These are phyloP conservation scores for Colinus virginianus DNA, from an alignment of 2,113 vertebrate species.

Conservation along the genomic window DNA sequence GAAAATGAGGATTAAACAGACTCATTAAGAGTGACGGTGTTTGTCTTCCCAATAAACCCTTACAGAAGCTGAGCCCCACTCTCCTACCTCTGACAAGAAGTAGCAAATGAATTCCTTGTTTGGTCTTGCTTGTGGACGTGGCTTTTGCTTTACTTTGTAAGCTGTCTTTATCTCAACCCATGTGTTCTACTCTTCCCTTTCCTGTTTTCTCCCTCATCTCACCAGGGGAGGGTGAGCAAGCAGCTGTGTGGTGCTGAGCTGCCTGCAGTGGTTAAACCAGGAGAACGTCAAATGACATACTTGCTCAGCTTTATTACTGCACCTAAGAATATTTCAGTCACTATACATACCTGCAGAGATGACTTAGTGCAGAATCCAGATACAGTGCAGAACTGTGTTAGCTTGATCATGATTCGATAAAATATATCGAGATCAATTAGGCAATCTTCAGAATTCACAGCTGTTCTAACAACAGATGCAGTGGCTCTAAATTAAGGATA, in stretches of 20 bases:
- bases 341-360: constrained; percentile 42
- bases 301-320: neutral
- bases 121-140: neutral
- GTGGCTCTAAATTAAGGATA: constrained; percentile 62
- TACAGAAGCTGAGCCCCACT: neutral
- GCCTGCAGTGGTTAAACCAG: neutral
- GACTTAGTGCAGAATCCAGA: constrained; percentile 46
- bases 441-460: constrained; percentile 79
- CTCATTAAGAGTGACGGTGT: neutral
- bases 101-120: neutral
- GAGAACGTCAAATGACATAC: neutral
- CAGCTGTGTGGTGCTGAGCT: neutral
- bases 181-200: neutral
- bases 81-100: neutral
- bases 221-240: neutral
- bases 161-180: neutral
- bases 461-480: constrained; percentile 73
- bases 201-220: neutral
- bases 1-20: neutral
- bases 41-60: neutral
- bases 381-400: constrained; percentile 57
- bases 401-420: constrained; percentile 73
- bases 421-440: constrained; percentile 81
- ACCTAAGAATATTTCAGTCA: constrained; percentile 18
- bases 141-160: neutral